Evolutionary conservation across 2,113 vertebrate species (phyloP).

Genomic region (Micronycteris hirsuta): DNA sequence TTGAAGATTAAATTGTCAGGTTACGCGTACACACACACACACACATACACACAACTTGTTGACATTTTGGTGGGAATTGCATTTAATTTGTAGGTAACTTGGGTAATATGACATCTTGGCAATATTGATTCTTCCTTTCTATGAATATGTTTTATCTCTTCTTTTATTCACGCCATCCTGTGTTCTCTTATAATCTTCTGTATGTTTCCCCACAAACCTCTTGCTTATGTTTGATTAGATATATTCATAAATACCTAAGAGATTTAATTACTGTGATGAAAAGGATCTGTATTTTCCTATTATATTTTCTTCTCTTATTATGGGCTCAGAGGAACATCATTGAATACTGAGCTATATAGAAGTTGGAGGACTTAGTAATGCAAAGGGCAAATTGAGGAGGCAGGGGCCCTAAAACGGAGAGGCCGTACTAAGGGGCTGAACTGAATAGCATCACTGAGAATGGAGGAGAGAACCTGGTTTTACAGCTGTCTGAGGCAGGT

Average conservation of each 20-base stretch:
- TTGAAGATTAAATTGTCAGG: conserved; percentile 12
- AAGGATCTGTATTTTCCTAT: background rate
- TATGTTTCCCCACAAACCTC: background rate
- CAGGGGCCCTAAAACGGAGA: background rate
- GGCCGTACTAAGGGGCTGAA: background rate
- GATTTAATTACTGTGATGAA: conserved; percentile 39
- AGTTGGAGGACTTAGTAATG: background rate
- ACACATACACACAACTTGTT: background rate
- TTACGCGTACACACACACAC: background rate
- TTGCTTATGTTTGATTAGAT: conserved; percentile 32
- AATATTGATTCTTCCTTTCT: background rate
- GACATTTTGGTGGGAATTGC: background rate
- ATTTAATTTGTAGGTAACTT: background rate
- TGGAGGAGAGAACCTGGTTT: background rate
- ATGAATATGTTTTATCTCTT: background rate
- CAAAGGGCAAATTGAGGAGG: background rate
- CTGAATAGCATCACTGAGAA: background rate
- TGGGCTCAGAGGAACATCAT: background rate
- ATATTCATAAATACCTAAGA: background rate
- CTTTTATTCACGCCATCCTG: background rate
- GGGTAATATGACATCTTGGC: background rate
- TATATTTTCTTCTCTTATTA: conserved; percentile 27
- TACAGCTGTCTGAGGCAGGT: background rate
- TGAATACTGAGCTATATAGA: background rate
- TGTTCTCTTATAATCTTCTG: background rate